A percentile compares a stretch with the other conserved stretches of the same genome.
These are phyloP conservation scores for Erebia palarica DNA, from an alignment of 2,888 invertebrate genomes.

Conservation along the genomic window DNA sequence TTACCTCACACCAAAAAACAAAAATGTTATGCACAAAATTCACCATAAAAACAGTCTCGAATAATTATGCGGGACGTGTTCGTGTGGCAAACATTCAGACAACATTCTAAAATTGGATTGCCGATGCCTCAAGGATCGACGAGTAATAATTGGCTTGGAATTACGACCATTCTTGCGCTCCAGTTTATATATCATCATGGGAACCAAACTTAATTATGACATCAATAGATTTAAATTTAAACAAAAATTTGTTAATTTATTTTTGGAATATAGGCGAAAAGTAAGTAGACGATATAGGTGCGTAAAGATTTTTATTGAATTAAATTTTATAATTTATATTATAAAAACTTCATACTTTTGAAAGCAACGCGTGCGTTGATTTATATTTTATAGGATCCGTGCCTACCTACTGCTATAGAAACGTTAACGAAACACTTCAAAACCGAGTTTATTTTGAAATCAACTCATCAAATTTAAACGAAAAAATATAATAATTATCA, in stretches of 20 bases:
- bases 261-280: neutral
- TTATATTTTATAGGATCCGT: conserved; percentile 11
- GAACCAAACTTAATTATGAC: conserved; percentile 30
- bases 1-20: neutral
- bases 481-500: conserved; percentile 13
- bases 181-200: conserved; percentile 23
- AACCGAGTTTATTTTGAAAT: neutral
- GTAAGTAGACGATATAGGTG: too few species aligned
- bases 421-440: neutral
- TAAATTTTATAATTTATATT: neutral
- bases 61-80: conserved; percentile 22
- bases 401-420: neutral
- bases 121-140: conserved; percentile 57
- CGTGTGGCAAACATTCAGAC: conserved; percentile 56
- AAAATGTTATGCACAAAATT: neutral
- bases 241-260: neutral
- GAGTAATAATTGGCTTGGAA: conserved; percentile 66
- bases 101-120: conserved; percentile 77
- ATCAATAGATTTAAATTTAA: conserved; percentile 6
- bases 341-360: neutral
- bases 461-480: neutral
- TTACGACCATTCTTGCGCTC: conserved; percentile 48
- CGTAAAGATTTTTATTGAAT: too few species aligned
- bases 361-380: neutral
- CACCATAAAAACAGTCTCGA: neutral